Evolutionary conservation across 1,140 invertebrate species (phyloP).

Genomic region (Cyphomyrmex costatus): DNA sequence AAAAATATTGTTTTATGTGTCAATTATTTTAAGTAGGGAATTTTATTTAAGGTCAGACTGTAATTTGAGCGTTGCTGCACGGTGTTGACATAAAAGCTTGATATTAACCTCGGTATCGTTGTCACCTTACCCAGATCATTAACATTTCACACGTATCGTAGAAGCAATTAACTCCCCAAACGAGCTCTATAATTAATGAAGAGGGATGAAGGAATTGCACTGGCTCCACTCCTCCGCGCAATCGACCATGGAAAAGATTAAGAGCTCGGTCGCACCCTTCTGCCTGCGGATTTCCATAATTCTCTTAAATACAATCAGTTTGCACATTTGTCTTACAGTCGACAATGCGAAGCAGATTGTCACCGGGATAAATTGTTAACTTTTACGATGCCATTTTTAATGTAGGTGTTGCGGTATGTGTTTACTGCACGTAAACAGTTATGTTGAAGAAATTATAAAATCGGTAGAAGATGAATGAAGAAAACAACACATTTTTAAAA

Average conservation of each 20-base stretch:
- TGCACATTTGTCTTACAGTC: slow-evolving; percentile 26
- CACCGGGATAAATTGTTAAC: slow-evolving; percentile 21
- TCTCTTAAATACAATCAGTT: slow-evolving; percentile 30
- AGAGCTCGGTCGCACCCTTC: slow-evolving; percentile 5
- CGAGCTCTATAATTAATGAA: slow-evolving; percentile 55
- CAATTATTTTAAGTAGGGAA: background rate
- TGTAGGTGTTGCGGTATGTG: background rate
- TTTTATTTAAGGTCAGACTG: background rate
- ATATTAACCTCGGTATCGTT: slow-evolving; percentile 30
- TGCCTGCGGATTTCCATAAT: slow-evolving; percentile 26
- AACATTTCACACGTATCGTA: slow-evolving; percentile 75
- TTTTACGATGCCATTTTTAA: background rate
- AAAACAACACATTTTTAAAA: background rate
- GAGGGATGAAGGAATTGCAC: slow-evolving; percentile 40
- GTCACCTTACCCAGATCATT: slow-evolving; percentile 67
- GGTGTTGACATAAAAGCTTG: background rate
- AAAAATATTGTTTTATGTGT: background rate
- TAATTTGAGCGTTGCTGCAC: background rate
- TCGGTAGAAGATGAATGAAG: background rate
- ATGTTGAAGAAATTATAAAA: background rate
- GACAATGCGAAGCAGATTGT: slow-evolving; percentile 12
- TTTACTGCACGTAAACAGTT: background rate
- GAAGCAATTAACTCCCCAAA: slow-evolving; percentile 70
- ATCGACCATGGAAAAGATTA: slow-evolving; percentile 42
- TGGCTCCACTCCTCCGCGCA: background rate